These are phyloP conservation scores for Hystrix brachyura DNA, from an alignment of 2,113 vertebrate species.

Conservation along the genomic window DNA sequence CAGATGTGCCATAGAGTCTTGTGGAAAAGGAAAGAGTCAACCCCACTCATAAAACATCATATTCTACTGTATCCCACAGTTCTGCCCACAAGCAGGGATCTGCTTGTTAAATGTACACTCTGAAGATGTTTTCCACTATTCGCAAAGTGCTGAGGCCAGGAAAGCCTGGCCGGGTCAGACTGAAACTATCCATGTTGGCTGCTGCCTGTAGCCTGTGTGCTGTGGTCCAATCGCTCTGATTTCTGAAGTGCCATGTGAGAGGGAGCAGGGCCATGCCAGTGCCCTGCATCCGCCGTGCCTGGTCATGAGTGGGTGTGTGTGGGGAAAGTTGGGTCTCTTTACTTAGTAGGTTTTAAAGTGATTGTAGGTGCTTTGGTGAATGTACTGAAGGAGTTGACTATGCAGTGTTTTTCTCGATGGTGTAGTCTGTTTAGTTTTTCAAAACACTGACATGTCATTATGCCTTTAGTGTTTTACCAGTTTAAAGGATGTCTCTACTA, in stretches of 20 bases:
- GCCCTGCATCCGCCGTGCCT: background rate
- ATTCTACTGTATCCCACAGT: background rate
- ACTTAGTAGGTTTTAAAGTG: constrained; percentile 9
- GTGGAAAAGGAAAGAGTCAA: background rate
- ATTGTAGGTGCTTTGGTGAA: background rate
- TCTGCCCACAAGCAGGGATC: background rate
- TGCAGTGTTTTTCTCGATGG: background rate
- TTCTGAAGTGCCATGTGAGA: background rate
- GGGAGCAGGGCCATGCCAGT: background rate
- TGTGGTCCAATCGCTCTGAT: constrained; percentile 18
- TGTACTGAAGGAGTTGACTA: background rate
- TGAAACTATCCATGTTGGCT: background rate
- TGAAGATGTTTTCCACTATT: background rate
- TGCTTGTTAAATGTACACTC: background rate
- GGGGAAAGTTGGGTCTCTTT: background rate
- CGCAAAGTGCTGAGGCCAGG: background rate
- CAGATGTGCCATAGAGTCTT: background rate
- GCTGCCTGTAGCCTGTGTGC: background rate
- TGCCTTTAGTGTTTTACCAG: background rate
- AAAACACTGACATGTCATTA: background rate
- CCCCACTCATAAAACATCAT: background rate
- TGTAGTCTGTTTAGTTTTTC: background rate
- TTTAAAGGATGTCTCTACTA: background rate
- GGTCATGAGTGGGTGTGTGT: background rate
- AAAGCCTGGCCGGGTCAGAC: background rate